Base-by-base conservation (phyloP, 2,888 invertebrate genomes). In the Trichogramma evanescens region DNA sequence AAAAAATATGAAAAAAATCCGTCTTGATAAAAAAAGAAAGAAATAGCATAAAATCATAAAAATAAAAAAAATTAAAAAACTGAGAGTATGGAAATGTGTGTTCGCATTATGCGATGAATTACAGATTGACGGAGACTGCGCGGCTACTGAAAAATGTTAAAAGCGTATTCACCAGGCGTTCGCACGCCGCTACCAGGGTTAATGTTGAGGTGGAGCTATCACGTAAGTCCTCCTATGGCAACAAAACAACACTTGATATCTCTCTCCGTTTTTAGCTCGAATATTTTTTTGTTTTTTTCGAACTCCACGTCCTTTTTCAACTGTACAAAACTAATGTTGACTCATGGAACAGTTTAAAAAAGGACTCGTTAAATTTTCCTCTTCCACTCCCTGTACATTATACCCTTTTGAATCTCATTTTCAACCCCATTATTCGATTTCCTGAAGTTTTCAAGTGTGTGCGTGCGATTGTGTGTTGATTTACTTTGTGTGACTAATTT, bases 61-160 rank as follows among this genome's bases (percentile, higher is more conserved):
- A 10, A 10, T 4, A 43, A 38, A 46, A 10, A 56, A 39, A 43
- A 10, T 41, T 43, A 8, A 41, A 64, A 65, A 67, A 63, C 26
- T 48, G 48, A 52, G 40, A 52, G 42, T n/a, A 26, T 45, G 45
- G 56, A 59, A 56, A 57, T 54, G 45, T 56, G 26, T 58, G 60
- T 65, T 63, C 56, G 58, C 59, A 68, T 66, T 66, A 66, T 69
- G 68, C 68, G 50, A 56, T 58, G 66, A 67, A 78, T 83, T 84
- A 79, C 88, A 95, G 94, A 88, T 89, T 95, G 82, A 93, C 94
- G 82, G 96, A 97, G 88, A 95, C 95, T 77, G 95, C 95, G 80
- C 88, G 95, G 74, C 87, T 97, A 79, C 88, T 97, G 82, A 90
- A 91, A 83, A 93, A 92, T 82, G 93, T 94, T 71, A 90, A 92